Base-by-base conservation (phyloP, 1,140 invertebrate species). In the Coptotermes formosanus region DNA sequence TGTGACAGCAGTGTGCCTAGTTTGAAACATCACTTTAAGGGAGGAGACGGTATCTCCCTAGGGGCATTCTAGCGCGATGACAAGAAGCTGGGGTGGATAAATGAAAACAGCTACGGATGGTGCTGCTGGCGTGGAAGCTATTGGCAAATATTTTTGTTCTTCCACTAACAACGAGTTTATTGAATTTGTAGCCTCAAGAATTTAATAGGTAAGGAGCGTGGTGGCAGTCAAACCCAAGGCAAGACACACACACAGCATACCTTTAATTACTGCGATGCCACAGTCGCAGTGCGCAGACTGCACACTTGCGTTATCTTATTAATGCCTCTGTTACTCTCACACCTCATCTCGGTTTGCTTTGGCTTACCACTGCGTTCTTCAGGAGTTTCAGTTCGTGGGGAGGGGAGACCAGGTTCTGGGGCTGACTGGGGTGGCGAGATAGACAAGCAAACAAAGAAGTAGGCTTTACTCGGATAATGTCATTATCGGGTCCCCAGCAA, bases 391-490 rank as follows among this genome's bases (percentile, higher is more conserved):
- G 55, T 14, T 11, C 11, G 64, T 2, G 64, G 25, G n/a, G 3
- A 25, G 64, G 64, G n/a, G 16, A 64, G 64, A 30, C 25, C 6
- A 30, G n/a, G 64, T 75, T 75, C 59, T 48, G 44, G 55, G 84
- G 64, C n/a, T 75, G 64, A 64, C 85, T 85, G 85, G 48, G 85
- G 64, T 69, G 64, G 44, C 75, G 25, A 69, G 85, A 85, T 85
- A 85, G 85, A 69, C 85, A 48, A 64, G 85, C 64, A 85, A 85
- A 85, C 75, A 85, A 85, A 85, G 85, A 64, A 64, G 44, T 52
- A 75, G 64, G 64, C 64, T 75, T 30, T 43, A 21, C 64, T 43
- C 43, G 38, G 64, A 85, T 85, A 85, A 85, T 85, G 85, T 85
- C 23, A 82, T 85, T 85, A 85, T 85, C 85, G 38, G n/a, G 64